Evolutionary conservation across 2,797 vertebrate species (phyloP), one percentile per base, ranked within the genome.

Genomic region (Crax fasciolata): DNA sequence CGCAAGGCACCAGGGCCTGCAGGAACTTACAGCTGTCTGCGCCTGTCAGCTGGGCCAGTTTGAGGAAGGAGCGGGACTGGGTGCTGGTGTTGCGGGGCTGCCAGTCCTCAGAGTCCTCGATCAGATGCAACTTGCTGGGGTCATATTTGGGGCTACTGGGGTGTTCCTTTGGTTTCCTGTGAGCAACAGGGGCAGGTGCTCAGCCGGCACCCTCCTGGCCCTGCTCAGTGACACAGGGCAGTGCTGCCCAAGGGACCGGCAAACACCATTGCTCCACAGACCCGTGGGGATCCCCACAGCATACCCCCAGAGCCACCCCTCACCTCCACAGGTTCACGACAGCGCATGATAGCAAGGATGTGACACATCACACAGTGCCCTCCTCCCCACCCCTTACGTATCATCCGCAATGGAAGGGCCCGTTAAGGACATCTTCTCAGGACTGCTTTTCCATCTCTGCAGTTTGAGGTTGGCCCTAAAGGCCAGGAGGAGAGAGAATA

Each of bases 51-150:
- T 99, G 99, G 96, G 99, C 98, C 93, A 99, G 98, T 97, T 99
- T 99, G 96, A 98, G 98, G 98, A 99, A 99, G 96, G 99, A 99
- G 70, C 99, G 99, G 79, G 99, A 99, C 98, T 99, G 99, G 82
- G 99, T 99, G 89, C 98, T 99, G 94, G 99, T 99, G 0, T 98
- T 99, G 95, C 98, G 98, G 2, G 99, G 99, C 97, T 99, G 98
- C 98, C 99, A 99, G 98, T 99, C 99, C 95, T 99, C 98, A 0
- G 99, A 99, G 91, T 99, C 98, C 97, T 99, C 97, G 85, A 99
- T 99, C 98, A 99, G 98, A 96, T 98, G 98, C 98, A 99, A 98
- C 98, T 99, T 99, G 98, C 98, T 98, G 97, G 99, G 98, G 94
- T 99, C 98, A 20, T 98, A 99, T 76, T 57, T 97, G 75, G 99